Percentiles rank a stretch among this genome's conserved stretches.
Conservation (phyloP, 2,888 invertebrate species). For the Conomelus anceps region DNA sequence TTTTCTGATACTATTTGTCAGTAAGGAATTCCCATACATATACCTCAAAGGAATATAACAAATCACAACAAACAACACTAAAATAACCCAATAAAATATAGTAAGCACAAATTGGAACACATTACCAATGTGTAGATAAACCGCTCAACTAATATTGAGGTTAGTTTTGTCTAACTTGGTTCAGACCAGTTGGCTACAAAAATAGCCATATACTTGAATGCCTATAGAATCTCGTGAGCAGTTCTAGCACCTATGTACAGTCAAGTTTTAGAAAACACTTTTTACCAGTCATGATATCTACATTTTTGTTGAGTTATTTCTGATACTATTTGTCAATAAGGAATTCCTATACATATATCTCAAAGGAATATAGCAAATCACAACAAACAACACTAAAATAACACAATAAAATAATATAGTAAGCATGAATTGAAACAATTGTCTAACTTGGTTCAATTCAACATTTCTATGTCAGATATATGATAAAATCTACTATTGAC, state of each 20-base stretch:
- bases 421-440: no score
- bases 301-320: neutral
- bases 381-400: no score
- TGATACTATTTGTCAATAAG: neutral
- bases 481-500: neutral
- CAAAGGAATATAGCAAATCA: neutral
- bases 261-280: neutral
- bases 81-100: no score
- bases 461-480: no score
- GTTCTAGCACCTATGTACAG: no score
- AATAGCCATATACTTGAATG: neutral
- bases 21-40: neutral
- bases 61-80: neutral
- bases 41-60: neutral
- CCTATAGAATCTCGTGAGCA: neutral
- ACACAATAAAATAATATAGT: no score
- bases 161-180: neutral
- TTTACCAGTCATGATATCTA: neutral
- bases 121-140: neutral
- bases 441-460: no score
- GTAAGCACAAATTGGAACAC: no score
- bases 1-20: neutral
- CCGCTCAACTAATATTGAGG: neutral
- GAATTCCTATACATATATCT: neutral
- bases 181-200: neutral